Conservation (phyloP, 2,888 invertebrate genomes). For the Omphaloscelis lunosa region DNA sequence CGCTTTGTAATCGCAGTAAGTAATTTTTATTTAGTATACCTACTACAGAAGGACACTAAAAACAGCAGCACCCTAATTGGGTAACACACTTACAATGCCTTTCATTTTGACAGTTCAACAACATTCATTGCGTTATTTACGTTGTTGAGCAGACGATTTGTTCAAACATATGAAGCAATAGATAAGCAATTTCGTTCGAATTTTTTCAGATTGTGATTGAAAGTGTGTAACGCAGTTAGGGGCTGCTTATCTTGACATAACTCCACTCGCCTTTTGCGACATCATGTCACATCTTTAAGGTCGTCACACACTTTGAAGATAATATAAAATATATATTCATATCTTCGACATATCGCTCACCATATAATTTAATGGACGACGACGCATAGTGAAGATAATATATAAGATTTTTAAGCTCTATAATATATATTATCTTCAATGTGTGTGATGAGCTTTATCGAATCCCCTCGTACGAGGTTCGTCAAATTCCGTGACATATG, state of each 20-base stretch:
- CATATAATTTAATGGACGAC: no score
- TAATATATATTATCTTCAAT: no score
- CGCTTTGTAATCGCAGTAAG: not conserved
- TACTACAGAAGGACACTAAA: not conserved
- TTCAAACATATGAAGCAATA: not conserved
- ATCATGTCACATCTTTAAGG: constrained; percentile 1
- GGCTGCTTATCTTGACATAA: not conserved
- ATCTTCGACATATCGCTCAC: no score
- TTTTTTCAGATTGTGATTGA: not conserved
- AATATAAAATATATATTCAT: no score
- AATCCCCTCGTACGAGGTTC: no score
- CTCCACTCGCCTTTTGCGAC: no score
- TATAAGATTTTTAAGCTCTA: no score
- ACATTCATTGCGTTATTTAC: not conserved
- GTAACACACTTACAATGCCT: not conserved
- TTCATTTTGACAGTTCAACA: not conserved
- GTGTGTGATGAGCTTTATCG: no score
- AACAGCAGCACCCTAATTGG: not conserved
- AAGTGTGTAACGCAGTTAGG: not conserved
- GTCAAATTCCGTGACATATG: not conserved
- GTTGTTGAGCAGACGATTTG: not conserved
- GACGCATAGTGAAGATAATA: no score
- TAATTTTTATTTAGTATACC: not conserved
- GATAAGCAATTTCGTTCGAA: not conserved
- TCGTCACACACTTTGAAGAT: no score